Conservation (phyloP, 1,140 invertebrate species). For the Pemphigus obesinymphae region DNA sequence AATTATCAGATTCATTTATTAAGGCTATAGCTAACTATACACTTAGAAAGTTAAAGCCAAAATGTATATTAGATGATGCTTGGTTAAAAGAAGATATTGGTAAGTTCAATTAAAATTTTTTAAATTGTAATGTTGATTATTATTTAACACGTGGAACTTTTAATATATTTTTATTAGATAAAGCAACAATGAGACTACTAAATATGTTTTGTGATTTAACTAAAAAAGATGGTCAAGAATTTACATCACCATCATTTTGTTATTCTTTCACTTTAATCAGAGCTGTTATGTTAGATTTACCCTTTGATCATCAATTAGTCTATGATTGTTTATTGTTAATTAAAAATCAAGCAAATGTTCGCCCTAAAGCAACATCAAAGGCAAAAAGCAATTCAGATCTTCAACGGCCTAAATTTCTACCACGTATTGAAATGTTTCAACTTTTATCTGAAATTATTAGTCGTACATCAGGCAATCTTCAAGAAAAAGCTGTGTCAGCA, state of each 20-base stretch:
- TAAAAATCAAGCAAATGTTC: slow-evolving; percentile 58
- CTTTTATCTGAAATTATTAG: slow-evolving; percentile 76
- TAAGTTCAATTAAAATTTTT: slow-evolving; percentile 8
- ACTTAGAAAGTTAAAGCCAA: slow-evolving; percentile 67
- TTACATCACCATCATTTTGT: slow-evolving; percentile 71
- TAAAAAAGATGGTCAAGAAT: slow-evolving; percentile 47
- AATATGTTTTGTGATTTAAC: slow-evolving; percentile 35
- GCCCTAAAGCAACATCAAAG: slow-evolving; percentile 34
- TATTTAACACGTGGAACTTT: not conserved
- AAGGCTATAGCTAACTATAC: slow-evolving; percentile 58
- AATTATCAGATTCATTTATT: slow-evolving; percentile 31
- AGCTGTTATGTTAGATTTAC: slow-evolving; percentile 56
- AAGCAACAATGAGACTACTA: slow-evolving; percentile 18
- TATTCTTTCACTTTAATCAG: slow-evolving; percentile 78
- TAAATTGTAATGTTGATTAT: not conserved
- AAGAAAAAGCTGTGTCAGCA: slow-evolving; percentile 69
- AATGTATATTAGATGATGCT: slow-evolving; percentile 67
- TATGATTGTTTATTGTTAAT: slow-evolving; percentile 66
- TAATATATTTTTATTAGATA: not conserved
- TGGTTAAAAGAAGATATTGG: slow-evolving; percentile 72
- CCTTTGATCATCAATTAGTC: slow-evolving; percentile 58
- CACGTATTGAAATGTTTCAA: slow-evolving; percentile 73
- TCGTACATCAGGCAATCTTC: slow-evolving; percentile 60
- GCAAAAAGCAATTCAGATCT: slow-evolving; percentile 34
- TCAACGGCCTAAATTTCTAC: slow-evolving; percentile 70